phyloP scores from a whole-genome alignment of 2,113 vertebrate genomes.

The Prochilodus magdalenae region DNA sequence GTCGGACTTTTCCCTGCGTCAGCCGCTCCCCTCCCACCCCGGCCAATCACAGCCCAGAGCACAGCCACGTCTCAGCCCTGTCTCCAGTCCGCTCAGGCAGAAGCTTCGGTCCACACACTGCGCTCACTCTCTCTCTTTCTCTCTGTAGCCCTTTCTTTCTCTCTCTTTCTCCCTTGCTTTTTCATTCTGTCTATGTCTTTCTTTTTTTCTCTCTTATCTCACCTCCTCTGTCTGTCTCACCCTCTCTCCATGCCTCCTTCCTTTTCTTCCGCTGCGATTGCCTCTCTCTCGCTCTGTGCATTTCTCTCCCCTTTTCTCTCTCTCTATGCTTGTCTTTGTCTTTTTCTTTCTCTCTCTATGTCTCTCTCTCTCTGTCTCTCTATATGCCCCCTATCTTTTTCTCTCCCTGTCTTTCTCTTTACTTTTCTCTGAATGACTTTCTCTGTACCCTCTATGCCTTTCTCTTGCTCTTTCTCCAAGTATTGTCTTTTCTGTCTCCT shows the following conservation, averaged over 20 bases:
- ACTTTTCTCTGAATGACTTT: no score
- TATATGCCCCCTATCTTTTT: slow-evolving; percentile 28
- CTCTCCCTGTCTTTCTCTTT: slow-evolving; percentile 54
- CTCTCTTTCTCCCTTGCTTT: neutral
- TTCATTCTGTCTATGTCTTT: neutral
- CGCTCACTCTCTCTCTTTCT: slow-evolving; percentile 58
- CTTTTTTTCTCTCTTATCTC: neutral
- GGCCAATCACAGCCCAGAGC: slow-evolving; percentile 61
- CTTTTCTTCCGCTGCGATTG: neutral
- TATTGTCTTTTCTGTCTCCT: no score
- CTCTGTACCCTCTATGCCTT: no score
- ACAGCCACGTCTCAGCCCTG: slow-evolving; percentile 54
- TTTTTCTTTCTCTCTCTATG: neutral
- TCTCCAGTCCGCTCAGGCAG: slow-evolving; percentile 57
- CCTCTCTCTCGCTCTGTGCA: neutral
- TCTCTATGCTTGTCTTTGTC: neutral
- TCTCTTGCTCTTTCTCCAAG: neutral
- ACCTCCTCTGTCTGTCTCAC: neutral
- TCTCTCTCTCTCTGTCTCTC: neutral
- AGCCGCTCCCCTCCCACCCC: slow-evolving; percentile 35
- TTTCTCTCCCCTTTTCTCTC: slow-evolving; percentile 8
- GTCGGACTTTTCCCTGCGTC: slow-evolving; percentile 56
- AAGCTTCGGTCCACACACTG: slow-evolving; percentile 48
- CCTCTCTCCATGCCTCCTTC: neutral
- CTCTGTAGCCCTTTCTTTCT: slow-evolving; percentile 22